Base-by-base conservation (phyloP, 1,140 invertebrate genomes). In the Zaprionus vittiger region DNA sequence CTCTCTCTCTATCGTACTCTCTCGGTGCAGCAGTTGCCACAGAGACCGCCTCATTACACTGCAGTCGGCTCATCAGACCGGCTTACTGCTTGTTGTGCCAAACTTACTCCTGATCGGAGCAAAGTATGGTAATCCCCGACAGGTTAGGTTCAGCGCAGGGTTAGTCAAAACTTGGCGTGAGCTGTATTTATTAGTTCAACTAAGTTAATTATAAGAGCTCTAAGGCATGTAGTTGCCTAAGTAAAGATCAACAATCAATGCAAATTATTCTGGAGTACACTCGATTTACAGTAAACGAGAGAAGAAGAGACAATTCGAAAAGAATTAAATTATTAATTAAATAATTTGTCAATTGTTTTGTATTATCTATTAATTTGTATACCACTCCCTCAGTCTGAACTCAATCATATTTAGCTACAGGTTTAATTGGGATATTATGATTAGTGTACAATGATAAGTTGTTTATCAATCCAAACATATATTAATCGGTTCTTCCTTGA, bases 61-160 rank as follows among this genome's bases (percentile, higher is more conserved):
- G 41, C 41, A 17, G 41, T n/a, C 41, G 37, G 14, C 14, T n/a
- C 4, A 28, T 3, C 5, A 37, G 60, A 52, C 66, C 17, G 41
- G 66, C 60, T 52, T 69, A n/a, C 17, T 22, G 57, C 44, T 47
- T 14, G 49, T 49, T 49, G 47, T 17, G 61, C 61, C 24, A 14
- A 34, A 56, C 15, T 61, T 22, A 44, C 37, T n/a, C 28, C 28
- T 9, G 34, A 2, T 24, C 47, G 47, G 24, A 26, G n/a, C n/a
- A 47, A 47, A 47, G 17, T 20, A 20, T 20, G 20, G 20, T 17
- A 47, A 17, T 17, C 7, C 41, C 41, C 41, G 7, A 3, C 14
- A 34, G 41, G 17, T 17, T 14, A 49, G 49, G 26, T 41, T 26
- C 20, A n/a, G 11, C 37, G 4, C n/a, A 17, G 41, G 3, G 41